phyloP scores from a whole-genome alignment of 2,888 invertebrate species.

The Trissonchulus latispiculum region DNA sequence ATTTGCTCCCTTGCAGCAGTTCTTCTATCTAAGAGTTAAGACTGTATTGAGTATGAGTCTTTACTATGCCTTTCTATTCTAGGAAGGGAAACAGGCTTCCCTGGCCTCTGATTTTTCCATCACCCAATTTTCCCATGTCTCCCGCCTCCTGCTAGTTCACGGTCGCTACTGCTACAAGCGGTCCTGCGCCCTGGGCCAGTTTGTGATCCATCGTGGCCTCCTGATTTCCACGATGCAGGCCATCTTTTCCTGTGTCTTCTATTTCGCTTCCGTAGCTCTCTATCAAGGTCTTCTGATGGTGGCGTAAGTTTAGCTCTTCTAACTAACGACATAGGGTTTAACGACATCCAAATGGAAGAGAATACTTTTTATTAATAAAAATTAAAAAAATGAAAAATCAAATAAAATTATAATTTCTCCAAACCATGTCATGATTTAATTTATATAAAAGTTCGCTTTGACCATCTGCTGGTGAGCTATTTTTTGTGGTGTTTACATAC shows the following conservation, averaged over 20 bases:
- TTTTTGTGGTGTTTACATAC: too few species aligned
- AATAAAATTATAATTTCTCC: too few species aligned
- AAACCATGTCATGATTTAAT: too few species aligned
- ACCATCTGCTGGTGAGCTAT: too few species aligned
- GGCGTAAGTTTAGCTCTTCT: conserved; percentile 62
- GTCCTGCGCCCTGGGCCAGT: conserved; percentile 92
- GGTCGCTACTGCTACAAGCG: conserved; percentile 82
- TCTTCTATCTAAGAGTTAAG: too few species aligned
- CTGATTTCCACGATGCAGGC: conserved; percentile 98
- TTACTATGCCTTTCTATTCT: conserved; percentile 7
- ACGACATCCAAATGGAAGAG: too few species aligned
- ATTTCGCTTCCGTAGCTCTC: conserved; percentile 89
- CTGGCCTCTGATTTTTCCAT: conserved; percentile 74
- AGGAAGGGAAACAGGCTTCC: conserved; percentile 55
- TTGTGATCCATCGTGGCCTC: conserved; percentile 90
- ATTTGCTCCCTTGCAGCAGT: too few species aligned
- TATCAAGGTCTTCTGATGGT: conserved; percentile 99
- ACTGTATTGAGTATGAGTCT: too few species aligned
- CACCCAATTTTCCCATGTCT: conserved; percentile 67
- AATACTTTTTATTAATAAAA: too few species aligned
- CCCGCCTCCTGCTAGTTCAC: conserved; percentile 64
- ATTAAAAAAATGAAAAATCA: too few species aligned
- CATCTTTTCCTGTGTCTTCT: conserved; percentile 96
- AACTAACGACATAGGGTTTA: too few species aligned
- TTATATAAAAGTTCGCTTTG: too few species aligned